phyloP scores from a whole-genome alignment of 1,140 invertebrate genomes.

The Idris sp. region DNA sequence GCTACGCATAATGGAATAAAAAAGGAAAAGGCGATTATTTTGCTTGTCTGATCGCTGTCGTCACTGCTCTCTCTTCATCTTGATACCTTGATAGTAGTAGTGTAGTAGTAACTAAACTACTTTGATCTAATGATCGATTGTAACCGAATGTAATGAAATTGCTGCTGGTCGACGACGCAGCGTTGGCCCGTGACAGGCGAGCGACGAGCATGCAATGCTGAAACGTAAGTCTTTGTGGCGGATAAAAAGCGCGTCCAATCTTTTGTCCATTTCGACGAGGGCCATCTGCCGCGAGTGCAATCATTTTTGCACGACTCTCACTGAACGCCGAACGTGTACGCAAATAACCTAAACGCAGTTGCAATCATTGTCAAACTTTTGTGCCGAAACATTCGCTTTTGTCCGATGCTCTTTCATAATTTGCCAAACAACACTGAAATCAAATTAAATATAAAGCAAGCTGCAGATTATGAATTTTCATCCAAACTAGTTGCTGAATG shows the following conservation, averaged over 20 bases:
- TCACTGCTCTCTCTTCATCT: no score
- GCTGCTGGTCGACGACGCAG: slow-evolving; percentile 16
- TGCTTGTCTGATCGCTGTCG: slow-evolving; percentile 11
- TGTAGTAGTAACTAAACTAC: slow-evolving; percentile 54
- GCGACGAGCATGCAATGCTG: slow-evolving; percentile 37
- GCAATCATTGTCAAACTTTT: no score
- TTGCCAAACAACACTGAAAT: no score
- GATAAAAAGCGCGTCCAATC: no score
- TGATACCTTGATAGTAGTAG: slow-evolving; percentile 31
- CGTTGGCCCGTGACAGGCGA: slow-evolving; percentile 19
- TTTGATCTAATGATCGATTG: slow-evolving; percentile 43
- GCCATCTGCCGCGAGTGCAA: background rate
- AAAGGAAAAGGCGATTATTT: slow-evolving; percentile 29
- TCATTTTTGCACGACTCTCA: slow-evolving; percentile 1
- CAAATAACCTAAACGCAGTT: slow-evolving; percentile 47
- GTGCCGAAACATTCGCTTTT: no score
- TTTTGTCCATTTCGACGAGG: no score
- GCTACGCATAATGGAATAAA: slow-evolving; percentile 33
- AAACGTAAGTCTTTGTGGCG: slow-evolving; percentile 55
- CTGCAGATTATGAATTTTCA: no score
- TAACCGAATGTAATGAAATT: slow-evolving; percentile 36
- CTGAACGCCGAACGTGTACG: slow-evolving; percentile 49
- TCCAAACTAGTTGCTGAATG: slow-evolving; percentile 6
- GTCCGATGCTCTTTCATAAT: no score
- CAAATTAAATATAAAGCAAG: no score